These are phyloP conservation scores for Gymnothorax javanicus DNA, from an alignment of 2,797 vertebrate genomes.

Conservation along the genomic window DNA sequence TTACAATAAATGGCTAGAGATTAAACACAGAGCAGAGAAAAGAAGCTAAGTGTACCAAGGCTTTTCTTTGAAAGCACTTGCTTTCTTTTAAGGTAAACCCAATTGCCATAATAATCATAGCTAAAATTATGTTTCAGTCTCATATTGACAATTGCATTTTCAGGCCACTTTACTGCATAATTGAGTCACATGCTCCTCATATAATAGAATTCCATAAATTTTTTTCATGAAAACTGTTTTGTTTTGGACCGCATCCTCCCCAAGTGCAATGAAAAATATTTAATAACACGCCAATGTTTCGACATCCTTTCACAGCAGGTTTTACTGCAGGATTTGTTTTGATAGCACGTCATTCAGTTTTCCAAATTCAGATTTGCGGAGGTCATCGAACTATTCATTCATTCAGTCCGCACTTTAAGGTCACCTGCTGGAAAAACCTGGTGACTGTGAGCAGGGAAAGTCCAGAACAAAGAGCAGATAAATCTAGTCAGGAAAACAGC, in stretches of 20 bases:
- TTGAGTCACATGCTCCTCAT: background rate
- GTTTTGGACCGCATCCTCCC: background rate
- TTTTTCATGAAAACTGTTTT: background rate
- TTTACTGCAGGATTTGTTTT: background rate
- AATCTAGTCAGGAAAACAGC: conserved; percentile 26
- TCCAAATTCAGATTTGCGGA: background rate
- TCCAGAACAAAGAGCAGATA: conserved; percentile 34
- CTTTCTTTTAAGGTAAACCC: background rate
- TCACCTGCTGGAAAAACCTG: conserved; percentile 22
- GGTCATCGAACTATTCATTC: background rate
- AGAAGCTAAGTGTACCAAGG: background rate
- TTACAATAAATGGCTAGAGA: background rate
- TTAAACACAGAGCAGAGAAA: background rate
- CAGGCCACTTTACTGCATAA: background rate
- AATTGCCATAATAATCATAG: background rate
- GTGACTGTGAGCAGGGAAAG: conserved; percentile 20
- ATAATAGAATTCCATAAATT: background rate
- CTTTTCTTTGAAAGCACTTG: background rate
- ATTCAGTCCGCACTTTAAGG: background rate
- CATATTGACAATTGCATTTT: background rate
- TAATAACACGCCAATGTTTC: background rate
- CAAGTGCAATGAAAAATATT: background rate
- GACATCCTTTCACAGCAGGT: conserved; percentile 1
- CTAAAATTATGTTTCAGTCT: background rate
- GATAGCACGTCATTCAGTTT: background rate